Conservation (phyloP, 2,113 vertebrate genomes). For the Oryzias woworae region DNA sequence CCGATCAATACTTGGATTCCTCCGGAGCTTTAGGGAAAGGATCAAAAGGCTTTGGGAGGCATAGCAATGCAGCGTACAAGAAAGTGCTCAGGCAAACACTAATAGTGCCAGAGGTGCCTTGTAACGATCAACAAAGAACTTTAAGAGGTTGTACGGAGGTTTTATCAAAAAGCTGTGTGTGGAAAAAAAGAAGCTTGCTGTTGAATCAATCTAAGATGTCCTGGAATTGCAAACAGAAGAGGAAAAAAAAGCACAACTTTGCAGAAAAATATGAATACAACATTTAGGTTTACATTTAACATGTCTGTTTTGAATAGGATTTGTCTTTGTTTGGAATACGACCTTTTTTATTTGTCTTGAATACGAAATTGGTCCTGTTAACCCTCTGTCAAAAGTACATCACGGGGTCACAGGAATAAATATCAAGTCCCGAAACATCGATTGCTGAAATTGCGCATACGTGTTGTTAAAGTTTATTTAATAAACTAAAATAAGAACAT, state of each 20-base stretch:
- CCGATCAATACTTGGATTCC: slow-evolving; percentile 60
- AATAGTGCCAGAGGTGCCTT: slow-evolving; percentile 36
- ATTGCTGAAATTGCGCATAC: too few relatives aligned
- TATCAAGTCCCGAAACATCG: too few relatives aligned
- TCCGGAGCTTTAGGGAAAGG: slow-evolving; percentile 28
- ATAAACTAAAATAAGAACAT: too few relatives aligned
- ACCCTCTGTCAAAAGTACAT: too few relatives aligned
- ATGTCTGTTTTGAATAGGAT: too few relatives aligned
- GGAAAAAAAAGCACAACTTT: background rate
- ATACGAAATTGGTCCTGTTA: too few relatives aligned
- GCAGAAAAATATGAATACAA: too few relatives aligned
- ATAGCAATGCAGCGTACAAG: slow-evolving; percentile 29
- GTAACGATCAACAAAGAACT: slow-evolving; percentile 26
- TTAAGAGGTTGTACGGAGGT: background rate
- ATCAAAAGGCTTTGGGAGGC: slow-evolving; percentile 56
- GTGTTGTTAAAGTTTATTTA: too few relatives aligned
- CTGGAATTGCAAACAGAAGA: background rate
- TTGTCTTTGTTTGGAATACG: too few relatives aligned
- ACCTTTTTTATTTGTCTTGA: too few relatives aligned
- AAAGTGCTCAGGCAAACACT: slow-evolving; percentile 52
- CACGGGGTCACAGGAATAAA: too few relatives aligned
- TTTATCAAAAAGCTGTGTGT: slow-evolving; percentile 2
- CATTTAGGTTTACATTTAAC: too few relatives aligned
- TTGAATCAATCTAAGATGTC: slow-evolving; percentile 15
- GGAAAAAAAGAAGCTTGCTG: background rate